Conservation (phyloP, 2,888 invertebrate genomes). For the Subacronicta megacephala region DNA sequence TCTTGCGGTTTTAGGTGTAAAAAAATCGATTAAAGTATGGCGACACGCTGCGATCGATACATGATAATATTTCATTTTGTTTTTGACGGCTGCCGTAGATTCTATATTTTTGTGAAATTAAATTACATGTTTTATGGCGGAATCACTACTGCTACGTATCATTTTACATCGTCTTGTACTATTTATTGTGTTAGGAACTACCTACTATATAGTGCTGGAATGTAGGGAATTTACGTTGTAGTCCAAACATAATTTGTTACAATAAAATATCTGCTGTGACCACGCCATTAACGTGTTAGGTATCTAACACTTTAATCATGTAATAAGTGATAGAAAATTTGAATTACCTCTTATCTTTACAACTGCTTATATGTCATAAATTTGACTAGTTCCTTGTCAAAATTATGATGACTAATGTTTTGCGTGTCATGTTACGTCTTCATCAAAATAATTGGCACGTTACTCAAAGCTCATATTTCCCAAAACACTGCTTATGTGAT, state of each 20-base stretch:
- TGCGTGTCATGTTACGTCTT: conserved; percentile 6
- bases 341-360: neutral
- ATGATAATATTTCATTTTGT: conserved; percentile 86
- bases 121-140: conserved; percentile 83
- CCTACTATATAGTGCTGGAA: conserved; percentile 67
- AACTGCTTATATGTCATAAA: no score
- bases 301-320: neutral
- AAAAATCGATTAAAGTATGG: conserved; percentile 88
- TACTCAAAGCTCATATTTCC: conserved; percentile 29
- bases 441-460: conserved; percentile 4
- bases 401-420: neutral
- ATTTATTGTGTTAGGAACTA: conserved; percentile 70
- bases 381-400: neutral
- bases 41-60: conserved; percentile 89
- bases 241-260: conserved; percentile 28
- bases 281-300: no score
- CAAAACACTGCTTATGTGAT: conserved; percentile 17
- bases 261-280: no score
- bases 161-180: conserved; percentile 78
- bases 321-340: neutral
- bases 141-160: conserved; percentile 80
- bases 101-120: conserved; percentile 85
- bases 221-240: conserved; percentile 65
- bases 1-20: conserved; percentile 88
- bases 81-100: conserved; percentile 80